Evolutionary conservation across 2,113 vertebrate species (phyloP), one percentile per base, ranked within the genome.

Genomic region (Panthera tigris): DNA sequence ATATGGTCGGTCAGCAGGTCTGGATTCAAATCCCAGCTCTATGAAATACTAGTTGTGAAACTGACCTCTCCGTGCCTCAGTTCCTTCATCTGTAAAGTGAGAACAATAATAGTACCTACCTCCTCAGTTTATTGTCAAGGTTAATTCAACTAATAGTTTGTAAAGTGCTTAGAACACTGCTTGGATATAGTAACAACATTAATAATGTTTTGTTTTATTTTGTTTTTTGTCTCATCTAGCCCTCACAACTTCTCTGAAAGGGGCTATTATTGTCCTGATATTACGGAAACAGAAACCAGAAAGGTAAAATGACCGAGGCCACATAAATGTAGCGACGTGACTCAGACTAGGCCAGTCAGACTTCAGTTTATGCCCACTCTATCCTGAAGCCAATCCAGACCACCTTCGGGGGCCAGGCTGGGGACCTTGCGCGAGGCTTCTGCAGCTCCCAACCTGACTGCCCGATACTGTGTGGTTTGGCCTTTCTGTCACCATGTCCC

Each of bases 251-350:
- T 94, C 52, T 86, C 36, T 65, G 36, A 83, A 45, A 57, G 25
- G 15, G 7, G 19, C 31, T 82, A 15, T 86, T 89, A 27, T n/a
- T 73, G n/a, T 52, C 52, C 80, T 68, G 55, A 31, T 74, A 71
- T 96, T 76, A n/a, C 80, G 88, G 80, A 96, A 94, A 95, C 31
- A 79, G 89, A 87, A 95, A 19, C 76, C 31, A 19, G 57, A 87
- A 69, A 96, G n/a, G 82, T 90, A 69, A 79, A 79, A 50, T 23
- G 66, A 87, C 69, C 0, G 3, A 79, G 84, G 83, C 61, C 89
- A 41, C 25, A n/a, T 31, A 73, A 36, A 41, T 68, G 3, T 15
- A 82, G 80, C 0, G 3, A 66, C 0, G 2, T 61, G 71, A 94
- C 66, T 90, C 45, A 89, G 61, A 82, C n/a, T 78, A n/a, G 15